phyloP scores from a whole-genome alignment of 2,888 invertebrate genomes.

The Cryptocheilus praepositus region DNA sequence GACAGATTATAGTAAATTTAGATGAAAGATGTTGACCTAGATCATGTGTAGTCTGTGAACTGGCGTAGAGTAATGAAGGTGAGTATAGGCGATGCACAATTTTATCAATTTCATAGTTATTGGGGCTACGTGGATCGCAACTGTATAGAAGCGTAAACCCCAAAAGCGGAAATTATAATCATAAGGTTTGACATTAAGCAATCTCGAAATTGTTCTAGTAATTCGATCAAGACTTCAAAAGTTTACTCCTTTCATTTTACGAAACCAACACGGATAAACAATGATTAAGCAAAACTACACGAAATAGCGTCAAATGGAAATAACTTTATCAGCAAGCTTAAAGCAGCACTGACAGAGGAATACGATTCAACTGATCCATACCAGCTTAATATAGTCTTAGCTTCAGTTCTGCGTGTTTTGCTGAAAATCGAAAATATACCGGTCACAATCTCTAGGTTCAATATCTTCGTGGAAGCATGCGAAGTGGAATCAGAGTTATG shows the following conservation, averaged over 20 bases:
- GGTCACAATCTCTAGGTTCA: slow-evolving; percentile 39
- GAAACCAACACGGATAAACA: slow-evolving; percentile 9
- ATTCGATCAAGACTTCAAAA: neutral
- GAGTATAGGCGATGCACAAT: no score
- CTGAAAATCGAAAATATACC: slow-evolving; percentile 57
- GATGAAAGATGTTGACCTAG: slow-evolving; percentile 25
- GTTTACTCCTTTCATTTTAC: no score
- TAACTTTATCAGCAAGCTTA: slow-evolving; percentile 31
- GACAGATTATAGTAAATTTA: neutral
- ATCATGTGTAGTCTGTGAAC: slow-evolving; percentile 11
- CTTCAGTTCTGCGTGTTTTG: slow-evolving; percentile 52
- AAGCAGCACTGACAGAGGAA: slow-evolving; percentile 28
- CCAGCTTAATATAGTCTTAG: slow-evolving; percentile 51
- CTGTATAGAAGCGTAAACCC: neutral
- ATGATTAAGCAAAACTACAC: slow-evolving; percentile 20
- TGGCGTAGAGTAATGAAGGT: no score
- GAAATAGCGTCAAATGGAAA: slow-evolving; percentile 12
- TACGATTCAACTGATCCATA: slow-evolving; percentile 39
- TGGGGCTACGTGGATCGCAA: no score
- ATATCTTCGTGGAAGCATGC: slow-evolving; percentile 24
- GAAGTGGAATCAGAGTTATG: neutral
- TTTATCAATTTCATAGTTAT: no score
- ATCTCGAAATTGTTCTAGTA: neutral
- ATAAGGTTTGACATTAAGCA: neutral
- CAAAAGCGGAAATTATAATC: neutral